Conservation (phyloP, 1,140 invertebrate species). For the Microplitis demolitor region DNA sequence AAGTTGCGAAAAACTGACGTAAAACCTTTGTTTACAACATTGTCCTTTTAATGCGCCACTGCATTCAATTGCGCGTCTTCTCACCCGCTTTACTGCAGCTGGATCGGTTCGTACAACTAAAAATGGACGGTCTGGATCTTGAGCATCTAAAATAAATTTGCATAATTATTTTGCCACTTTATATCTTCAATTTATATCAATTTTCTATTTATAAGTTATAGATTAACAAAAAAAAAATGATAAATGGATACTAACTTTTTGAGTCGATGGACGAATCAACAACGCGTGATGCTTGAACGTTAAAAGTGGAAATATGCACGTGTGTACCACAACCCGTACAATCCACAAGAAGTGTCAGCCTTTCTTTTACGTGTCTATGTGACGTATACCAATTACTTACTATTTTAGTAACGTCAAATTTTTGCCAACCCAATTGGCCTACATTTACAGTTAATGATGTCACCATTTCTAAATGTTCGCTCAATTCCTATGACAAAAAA, state of each 20-base stretch:
- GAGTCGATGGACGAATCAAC: conserved; percentile 54
- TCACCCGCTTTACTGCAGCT: conserved; percentile 68
- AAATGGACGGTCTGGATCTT: conserved; percentile 77
- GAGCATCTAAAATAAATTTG: conserved; percentile 40
- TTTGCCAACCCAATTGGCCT: conserved; percentile 79
- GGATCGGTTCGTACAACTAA: conserved; percentile 81
- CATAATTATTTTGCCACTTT: not conserved
- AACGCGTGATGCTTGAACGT: conserved; percentile 49
- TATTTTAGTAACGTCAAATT: conserved; percentile 80
- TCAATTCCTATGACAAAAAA: conserved; percentile 47
- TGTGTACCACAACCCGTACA: conserved; percentile 81
- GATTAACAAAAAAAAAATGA: not conserved
- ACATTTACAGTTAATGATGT: conserved; percentile 73
- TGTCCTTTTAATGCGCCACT: conserved; percentile 74
- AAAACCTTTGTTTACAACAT: conserved; percentile 90
- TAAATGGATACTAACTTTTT: conserved; percentile 46
- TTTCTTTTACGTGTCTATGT: conserved; percentile 56
- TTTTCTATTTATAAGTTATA: not conserved
- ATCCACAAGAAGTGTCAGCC: conserved; percentile 79
- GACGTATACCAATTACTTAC: conserved; percentile 75
- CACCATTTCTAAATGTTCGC: conserved; percentile 65
- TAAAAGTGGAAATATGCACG: conserved; percentile 66
- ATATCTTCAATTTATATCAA: not conserved
- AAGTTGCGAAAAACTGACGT: conserved; percentile 86
- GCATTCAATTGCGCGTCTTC: conserved; percentile 82